Evolutionary conservation across 2,888 invertebrate species (phyloP).

Genomic region (Spisula solida): DNA sequence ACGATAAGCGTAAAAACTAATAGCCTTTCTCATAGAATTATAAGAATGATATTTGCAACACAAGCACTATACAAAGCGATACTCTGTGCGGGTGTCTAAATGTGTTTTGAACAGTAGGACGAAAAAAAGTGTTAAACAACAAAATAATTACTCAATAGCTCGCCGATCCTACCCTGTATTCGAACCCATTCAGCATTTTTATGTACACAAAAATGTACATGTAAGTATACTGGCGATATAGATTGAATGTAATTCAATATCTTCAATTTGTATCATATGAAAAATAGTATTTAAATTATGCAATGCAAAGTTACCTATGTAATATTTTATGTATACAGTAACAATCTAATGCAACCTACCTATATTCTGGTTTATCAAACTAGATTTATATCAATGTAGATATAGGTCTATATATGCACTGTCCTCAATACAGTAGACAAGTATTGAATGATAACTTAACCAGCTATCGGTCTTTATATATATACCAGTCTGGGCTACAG

Average conservation of each 20-base stretch:
- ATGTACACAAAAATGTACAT: neutral
- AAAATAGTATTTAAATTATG: neutral
- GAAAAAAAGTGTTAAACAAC: too few species aligned
- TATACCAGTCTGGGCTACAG: neutral
- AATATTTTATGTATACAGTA: neutral
- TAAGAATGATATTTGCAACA: too few species aligned
- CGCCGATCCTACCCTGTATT: neutral
- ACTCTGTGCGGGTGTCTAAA: too few species aligned
- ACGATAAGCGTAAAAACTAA: neutral
- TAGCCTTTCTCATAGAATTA: too few species aligned
- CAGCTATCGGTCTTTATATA: constrained; percentile 3
- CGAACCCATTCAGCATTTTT: neutral
- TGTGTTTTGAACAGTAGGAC: too few species aligned
- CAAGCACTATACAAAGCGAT: neutral
- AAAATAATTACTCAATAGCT: too few species aligned
- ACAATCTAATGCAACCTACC: neutral
- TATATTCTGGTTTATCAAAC: neutral
- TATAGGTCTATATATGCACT: neutral
- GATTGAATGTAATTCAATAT: neutral
- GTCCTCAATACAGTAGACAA: neutral
- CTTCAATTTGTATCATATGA: neutral
- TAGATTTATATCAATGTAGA: neutral
- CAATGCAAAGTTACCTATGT: neutral
- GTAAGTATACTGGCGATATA: neutral
- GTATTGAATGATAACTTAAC: neutral